phyloP scores from a whole-genome alignment of 2,113 vertebrate genomes.

The Origma solitaria region DNA sequence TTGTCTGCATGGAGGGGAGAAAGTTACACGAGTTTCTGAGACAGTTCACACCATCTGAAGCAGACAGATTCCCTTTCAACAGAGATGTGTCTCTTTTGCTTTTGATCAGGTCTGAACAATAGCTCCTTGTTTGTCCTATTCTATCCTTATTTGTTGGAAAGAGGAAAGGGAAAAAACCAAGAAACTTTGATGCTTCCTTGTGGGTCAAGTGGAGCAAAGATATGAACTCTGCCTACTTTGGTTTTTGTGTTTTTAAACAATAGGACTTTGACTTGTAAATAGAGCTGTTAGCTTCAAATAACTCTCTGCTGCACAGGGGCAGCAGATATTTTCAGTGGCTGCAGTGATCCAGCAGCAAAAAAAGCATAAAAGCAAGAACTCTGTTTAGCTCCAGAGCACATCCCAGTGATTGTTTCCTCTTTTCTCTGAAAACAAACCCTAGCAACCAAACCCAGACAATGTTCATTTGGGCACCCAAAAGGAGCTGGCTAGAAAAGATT shows the following conservation, averaged over 20 bases:
- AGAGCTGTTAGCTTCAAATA: background rate
- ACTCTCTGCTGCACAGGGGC: background rate
- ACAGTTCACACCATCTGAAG: background rate
- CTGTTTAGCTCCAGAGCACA: background rate
- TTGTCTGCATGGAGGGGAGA: background rate
- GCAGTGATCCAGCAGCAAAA: background rate
- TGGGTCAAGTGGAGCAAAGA: background rate
- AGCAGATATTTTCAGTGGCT: background rate
- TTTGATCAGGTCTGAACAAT: constrained; percentile 16
- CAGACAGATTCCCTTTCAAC: constrained; percentile 21
- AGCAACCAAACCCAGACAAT: background rate
- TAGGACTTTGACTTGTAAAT: background rate
- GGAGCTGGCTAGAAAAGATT: background rate
- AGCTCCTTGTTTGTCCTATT: background rate
- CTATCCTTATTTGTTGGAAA: background rate
- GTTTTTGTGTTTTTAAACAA: background rate
- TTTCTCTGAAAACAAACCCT: background rate
- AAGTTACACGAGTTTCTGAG: background rate
- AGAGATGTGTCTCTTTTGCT: background rate
- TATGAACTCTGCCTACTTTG: background rate
- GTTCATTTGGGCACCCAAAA: background rate
- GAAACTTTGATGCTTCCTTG: background rate
- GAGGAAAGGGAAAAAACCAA: background rate
- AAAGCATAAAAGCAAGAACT: background rate
- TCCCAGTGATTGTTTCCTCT: background rate